These are phyloP conservation scores for Tychaedon coryphoeus DNA, from an alignment of 2,113 vertebrate species.

Conservation along the genomic window DNA sequence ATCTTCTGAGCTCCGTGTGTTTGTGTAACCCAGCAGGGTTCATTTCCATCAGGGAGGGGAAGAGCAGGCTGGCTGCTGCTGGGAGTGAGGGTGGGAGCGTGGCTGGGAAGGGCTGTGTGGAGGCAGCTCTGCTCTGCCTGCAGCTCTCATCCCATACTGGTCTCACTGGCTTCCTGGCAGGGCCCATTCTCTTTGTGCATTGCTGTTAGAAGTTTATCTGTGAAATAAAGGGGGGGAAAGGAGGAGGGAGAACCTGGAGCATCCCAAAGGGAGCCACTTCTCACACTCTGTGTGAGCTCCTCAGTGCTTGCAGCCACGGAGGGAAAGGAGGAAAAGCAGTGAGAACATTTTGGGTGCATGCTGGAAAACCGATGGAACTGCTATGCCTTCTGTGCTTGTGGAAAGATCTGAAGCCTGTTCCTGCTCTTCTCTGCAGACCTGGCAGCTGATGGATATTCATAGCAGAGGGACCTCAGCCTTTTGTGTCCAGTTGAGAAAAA, in stretches of 20 bases:
- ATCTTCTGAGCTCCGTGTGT: slow-evolving; percentile 51
- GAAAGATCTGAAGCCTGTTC: background rate
- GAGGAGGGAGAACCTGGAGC: background rate
- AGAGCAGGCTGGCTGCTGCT: background rate
- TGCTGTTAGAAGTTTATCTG: background rate
- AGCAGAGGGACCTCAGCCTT: background rate
- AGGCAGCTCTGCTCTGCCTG: background rate
- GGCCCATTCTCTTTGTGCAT: background rate
- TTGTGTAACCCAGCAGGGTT: slow-evolving; percentile 62
- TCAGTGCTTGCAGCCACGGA: background rate
- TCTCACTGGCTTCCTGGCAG: background rate
- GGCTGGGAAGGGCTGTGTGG: background rate
- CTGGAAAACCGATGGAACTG: background rate
- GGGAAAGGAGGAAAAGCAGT: background rate
- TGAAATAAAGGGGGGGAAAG: background rate
- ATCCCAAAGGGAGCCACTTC: background rate
- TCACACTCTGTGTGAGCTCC: background rate
- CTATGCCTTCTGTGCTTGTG: background rate
- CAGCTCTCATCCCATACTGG: background rate
- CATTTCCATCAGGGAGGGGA: slow-evolving; percentile 46
- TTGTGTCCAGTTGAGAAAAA: background rate
- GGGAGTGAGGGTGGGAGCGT: background rate
- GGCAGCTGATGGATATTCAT: background rate
- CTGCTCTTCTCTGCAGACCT: background rate
- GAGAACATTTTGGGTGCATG: rapidly evolving